These are phyloP conservation scores for Neostethus bicornis DNA, from an alignment of 2,797 vertebrate species.

Conservation along the genomic window DNA sequence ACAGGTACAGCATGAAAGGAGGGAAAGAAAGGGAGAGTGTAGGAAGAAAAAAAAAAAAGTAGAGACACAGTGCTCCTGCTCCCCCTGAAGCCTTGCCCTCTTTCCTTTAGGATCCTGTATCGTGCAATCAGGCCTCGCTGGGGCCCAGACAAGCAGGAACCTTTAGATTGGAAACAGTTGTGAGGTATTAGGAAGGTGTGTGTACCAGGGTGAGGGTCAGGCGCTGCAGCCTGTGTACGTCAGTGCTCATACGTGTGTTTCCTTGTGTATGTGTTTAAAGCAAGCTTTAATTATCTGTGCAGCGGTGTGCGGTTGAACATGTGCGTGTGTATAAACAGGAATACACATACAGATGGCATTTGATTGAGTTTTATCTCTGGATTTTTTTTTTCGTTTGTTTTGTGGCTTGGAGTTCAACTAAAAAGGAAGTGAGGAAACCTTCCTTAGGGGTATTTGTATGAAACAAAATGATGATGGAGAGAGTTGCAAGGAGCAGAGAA, in stretches of 20 bases:
- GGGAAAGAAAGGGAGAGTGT: constrained; percentile 36
- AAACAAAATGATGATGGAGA: neutral
- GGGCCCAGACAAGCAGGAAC: constrained; percentile 85
- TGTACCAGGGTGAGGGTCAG: constrained; percentile 66
- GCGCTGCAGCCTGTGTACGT: constrained; percentile 51
- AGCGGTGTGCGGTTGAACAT: constrained; percentile 28
- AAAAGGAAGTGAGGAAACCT: constrained; percentile 5
- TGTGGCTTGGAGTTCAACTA: neutral
- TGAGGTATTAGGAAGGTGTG: constrained; percentile 82
- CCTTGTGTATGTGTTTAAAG: constrained; percentile 37
- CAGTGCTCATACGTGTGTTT: constrained; percentile 31
- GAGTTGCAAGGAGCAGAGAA: constrained; percentile 19
- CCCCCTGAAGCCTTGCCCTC: constrained; percentile 68
- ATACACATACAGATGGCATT: constrained; percentile 50
- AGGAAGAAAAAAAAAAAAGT: constrained; percentile 30
- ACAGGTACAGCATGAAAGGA: constrained; percentile 64
- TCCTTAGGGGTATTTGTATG: constrained; percentile 19
- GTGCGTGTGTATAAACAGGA: constrained; percentile 57
- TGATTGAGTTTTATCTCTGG: constrained; percentile 42
- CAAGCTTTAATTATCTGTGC: constrained; percentile 59
- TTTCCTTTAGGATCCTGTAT: constrained; percentile 75
- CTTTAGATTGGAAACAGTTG: constrained; percentile 88
- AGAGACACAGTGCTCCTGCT: constrained; percentile 38
- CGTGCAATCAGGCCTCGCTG: constrained; percentile 80
- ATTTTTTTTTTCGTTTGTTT: constrained; percentile 40